Base-by-base conservation (phyloP, 2,113 vertebrate species). In the Myodes glareolus region DNA sequence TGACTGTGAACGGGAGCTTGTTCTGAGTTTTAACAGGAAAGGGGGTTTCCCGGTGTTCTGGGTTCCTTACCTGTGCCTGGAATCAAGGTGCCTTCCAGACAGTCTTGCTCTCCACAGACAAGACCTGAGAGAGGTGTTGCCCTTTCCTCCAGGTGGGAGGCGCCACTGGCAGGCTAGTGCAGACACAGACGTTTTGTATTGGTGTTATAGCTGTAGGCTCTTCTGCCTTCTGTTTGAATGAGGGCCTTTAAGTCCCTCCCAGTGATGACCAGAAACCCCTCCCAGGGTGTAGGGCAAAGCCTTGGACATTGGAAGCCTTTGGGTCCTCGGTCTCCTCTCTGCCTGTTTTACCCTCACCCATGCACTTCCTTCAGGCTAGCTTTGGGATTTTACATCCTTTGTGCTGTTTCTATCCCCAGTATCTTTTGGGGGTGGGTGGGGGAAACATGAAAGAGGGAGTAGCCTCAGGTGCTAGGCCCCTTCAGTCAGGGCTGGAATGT, bases 401-500 rank as follows among this genome's bases (percentile, higher is more conserved):
- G 6, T 27, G 29, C 47, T 21, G n/a, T 90, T 77, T 92, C 36
- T 63, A 52, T 42, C 16, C 12, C 58, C 73, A 25, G 25, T 25
- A 25, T 68, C 80, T 86, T 6, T 77, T 58, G 55, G 55, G n/a
- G n/a, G n/a, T n/a, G n/a, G n/a, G 4, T 47, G 25, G 25, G 21
- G 25, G 17, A 63, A 33, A 61, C 55, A 16, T 31, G 73, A 29
- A 58, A 61, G 39, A 25, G 0, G 0, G n/a, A 2, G 3, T 0
- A 19, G 6, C n/a, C 39, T 17, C 9, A 81, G 42, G 78, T 36
- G 36, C 50, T 1, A 5, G 67, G 13, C 19, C 11, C 6, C 5
- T 0, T 16, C 13, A 7, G 6, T n/a, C 11, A 82, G 52, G 42
- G 70, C 16, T 10, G 7, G 14, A 31, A 14, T 47, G n/a, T 17